phyloP scores from a whole-genome alignment of 2,113 vertebrate species.

The Machaerirhynchus nigripectus region DNA sequence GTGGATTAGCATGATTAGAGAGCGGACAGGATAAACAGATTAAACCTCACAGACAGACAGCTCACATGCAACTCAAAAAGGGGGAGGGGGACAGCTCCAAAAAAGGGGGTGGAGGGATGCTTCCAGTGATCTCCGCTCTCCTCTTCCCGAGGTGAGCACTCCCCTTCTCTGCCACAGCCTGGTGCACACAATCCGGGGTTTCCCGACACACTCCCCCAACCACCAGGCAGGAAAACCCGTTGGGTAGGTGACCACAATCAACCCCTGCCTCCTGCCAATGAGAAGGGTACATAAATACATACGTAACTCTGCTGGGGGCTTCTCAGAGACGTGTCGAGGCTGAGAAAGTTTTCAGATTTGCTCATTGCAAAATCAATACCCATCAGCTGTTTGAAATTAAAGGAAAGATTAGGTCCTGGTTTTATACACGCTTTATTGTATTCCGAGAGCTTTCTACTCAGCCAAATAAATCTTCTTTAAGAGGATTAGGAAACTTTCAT shows the following conservation, averaged over 20 bases:
- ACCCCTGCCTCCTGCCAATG: neutral
- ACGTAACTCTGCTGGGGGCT: neutral
- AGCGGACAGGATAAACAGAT: constrained; percentile 33
- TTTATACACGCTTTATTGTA: constrained; percentile 79
- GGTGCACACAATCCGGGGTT: too few relatives aligned
- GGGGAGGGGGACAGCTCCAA: neutral
- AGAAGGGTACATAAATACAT: constrained; percentile 18
- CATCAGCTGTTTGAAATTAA: constrained; percentile 89
- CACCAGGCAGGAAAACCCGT: neutral
- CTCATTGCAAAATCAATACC: constrained; percentile 88
- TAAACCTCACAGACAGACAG: neutral
- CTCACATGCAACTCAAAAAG: neutral
- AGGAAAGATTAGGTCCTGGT: constrained; percentile 79
- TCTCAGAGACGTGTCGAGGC: neutral
- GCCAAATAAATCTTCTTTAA: constrained; percentile 81
- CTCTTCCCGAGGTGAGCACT: rapidly evolving
- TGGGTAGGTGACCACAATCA: neutral
- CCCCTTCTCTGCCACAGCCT: neutral
- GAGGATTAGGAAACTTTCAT: constrained; percentile 83
- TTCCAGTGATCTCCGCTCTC: rapidly evolving
- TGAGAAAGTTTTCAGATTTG: constrained; percentile 71
- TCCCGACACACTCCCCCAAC: neutral
- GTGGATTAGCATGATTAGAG: constrained; percentile 3
- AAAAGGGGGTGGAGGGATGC: neutral
- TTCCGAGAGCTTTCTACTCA: constrained; percentile 75